Base-by-base conservation (phyloP, 2,113 vertebrate genomes). In the Sarotherodon lohbergeri region DNA sequence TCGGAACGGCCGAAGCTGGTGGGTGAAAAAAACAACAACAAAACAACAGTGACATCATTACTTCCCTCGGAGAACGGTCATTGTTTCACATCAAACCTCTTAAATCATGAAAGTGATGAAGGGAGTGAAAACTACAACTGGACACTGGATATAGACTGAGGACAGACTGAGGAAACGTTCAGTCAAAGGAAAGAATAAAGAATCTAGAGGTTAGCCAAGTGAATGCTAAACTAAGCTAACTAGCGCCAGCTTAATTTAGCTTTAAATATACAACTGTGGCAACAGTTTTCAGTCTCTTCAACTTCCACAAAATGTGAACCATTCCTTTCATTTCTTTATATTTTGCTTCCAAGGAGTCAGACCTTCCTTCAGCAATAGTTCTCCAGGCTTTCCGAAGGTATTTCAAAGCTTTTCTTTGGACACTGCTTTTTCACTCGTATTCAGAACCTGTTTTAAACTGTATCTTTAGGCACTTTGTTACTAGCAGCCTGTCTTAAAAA, bases 1-100 rank as follows among this genome's bases (percentile, higher is more conserved):
- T 98, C 97, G 1, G 97, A 97, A 73, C 91, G 97, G 57, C 98
- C 98, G 4, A 98, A 98, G 90, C 97, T 98, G 94, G 8, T 13
- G 48, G 63, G 50, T 13, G n/a, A 7, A 73, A 80, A 41, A 2
- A 4, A 17, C 6, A 10, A 16, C 13, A 36, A 34, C 0, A 27
- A 29, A 24, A 48, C 5, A 81, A 46, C 39, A 43, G 68, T 46
- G 24, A 50, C 71, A 78, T 78, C 17, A 66, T 39, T 68, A 0
- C 19, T 39, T 68, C 63, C 34, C 34, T 41, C 43, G 29, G 68
- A 19, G 24, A 48, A 17, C 6, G 3, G 4, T 48, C 41, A 19
- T 27, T 48, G 41, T 76, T 48, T 76, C 3, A 2, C 68, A 76
- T 48, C 68, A 0, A 76, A 29, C 39, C 24, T 46, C 68, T 27